Base-by-base conservation (phyloP, 2,113 vertebrate genomes). In the Calyptommatus sinebrachiatus region DNA sequence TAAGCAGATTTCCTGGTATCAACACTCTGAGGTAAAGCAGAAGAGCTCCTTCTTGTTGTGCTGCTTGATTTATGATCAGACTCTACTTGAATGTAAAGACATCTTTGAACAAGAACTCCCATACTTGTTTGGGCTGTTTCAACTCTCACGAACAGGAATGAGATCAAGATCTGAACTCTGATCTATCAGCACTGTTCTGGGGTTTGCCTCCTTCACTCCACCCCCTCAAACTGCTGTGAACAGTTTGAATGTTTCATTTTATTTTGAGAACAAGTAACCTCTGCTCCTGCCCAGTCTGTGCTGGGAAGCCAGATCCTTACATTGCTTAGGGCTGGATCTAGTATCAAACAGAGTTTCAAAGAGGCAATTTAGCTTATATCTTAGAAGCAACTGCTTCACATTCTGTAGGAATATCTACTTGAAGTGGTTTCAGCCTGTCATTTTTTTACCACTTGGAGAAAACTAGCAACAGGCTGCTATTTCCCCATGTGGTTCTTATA, bases 331-430 rank as follows among this genome's bases (percentile, higher is more conserved):
- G 62, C 62, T 78, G 8, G 26, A 31, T 18, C 20, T 35, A 48
- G 63, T 20, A 72, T 73, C 65, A 81, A 45, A 46, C 48, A n/a
- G 14, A 62, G 20, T 66, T 67, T 66, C 53, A 69, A n/a, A 68
- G 20, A 29, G 31, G 22, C 24, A 75, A 16, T 7, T 12, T 80
- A 46, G 29, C 31, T 75, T 41, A 70, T 6, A 41, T n/a, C 35
- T 29, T 53, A 45, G 26, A 29, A 68, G 29, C 20, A 14, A 28
- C 31, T 73, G 3, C 29, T 74, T 29, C 62, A 41, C 57, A 57
- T 60, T 45, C 71, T 28, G 24, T 5, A 7, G 28, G 5, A 73
- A 46, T 11, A 26, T n/a, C 22, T 28, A 61, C 18, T 22, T 81
- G 22, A 28, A 5, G 11, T 8, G 41, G 11, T 67, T 45, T 11